Evolutionary conservation across 2,113 vertebrate genomes (phyloP).

Genomic region (Calidris pygmaea): DNA sequence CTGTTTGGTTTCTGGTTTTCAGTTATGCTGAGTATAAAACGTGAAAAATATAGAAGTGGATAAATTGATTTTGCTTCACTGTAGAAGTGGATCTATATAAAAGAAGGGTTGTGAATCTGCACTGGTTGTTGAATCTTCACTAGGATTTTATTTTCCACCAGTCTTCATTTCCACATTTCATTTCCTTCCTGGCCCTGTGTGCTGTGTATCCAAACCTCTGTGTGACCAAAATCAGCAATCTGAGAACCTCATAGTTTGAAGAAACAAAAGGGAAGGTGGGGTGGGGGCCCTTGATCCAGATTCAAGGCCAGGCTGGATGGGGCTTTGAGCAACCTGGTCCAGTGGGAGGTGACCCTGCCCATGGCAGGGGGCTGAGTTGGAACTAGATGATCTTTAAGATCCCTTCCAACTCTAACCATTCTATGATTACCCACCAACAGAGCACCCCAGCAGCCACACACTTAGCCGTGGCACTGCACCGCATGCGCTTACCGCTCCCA

Average conservation of each 20-base stretch:
- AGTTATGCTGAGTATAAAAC: neutral
- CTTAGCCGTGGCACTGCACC: neutral
- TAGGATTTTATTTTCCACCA: neutral
- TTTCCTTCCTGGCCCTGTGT: neutral
- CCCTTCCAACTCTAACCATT: no score
- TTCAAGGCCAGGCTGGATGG: no score
- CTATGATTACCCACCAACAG: neutral
- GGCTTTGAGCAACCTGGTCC: no score
- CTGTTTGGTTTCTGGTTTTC: neutral
- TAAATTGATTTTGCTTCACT: neutral
- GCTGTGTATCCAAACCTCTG: neutral
- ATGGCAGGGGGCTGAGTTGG: no score
- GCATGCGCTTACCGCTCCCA: rapidly evolving
- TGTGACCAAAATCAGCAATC: neutral
- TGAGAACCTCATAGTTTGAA: neutral
- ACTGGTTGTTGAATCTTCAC: neutral
- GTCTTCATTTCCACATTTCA: neutral
- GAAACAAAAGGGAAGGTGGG: neutral
- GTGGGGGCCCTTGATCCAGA: neutral
- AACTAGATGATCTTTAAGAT: no score
- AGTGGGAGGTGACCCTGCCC: no score
- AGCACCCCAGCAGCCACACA: neutral
- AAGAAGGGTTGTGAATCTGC: neutral
- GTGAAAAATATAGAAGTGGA: neutral
- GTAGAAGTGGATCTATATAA: neutral